A percentile compares a stretch with the other conserved stretches of the same genome.
Evolutionary conservation across 2,888 invertebrate species (phyloP).

Genomic region (Apoderus coryli): DNA sequence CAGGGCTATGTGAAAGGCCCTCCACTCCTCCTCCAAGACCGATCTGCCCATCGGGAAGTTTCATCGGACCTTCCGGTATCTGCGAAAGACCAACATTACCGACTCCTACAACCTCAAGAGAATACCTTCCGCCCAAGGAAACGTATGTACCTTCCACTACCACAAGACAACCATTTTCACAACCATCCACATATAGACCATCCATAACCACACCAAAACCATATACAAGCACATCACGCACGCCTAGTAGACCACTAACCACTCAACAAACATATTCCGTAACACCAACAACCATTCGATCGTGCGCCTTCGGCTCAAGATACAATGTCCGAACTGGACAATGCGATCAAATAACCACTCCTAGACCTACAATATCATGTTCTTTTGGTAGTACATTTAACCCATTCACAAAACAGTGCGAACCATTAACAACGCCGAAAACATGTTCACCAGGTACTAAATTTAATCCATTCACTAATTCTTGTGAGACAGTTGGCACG

Average conservation of each 20-base stretch:
- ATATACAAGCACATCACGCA: conserved; percentile 15
- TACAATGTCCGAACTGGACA: conserved; percentile 8
- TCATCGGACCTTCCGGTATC: conserved; percentile 9
- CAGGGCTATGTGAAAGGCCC: conserved; percentile 16
- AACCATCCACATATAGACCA: conserved; percentile 16
- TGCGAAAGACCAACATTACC: conserved; percentile 8
- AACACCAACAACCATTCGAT: too few relatives aligned
- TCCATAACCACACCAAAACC: conserved; percentile 14
- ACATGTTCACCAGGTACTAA: conserved; percentile 11
- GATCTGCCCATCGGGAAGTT: conserved; percentile 10
- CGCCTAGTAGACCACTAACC: conserved; percentile 17
- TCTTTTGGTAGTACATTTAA: conserved; percentile 14
- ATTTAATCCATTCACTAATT: conserved; percentile 10
- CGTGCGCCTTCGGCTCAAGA: conserved; percentile 11
- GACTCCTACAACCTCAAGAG: conserved; percentile 15
- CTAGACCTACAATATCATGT: conserved; percentile 12
- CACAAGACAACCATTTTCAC: conserved; percentile 15
- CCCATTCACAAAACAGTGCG: neutral
- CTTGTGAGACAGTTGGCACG: conserved; percentile 18
- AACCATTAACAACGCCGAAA: conserved; percentile 1
- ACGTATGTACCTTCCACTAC: conserved; percentile 21
- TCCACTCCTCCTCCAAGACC: conserved; percentile 12
- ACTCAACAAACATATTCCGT: too few relatives aligned
- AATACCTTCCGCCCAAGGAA: conserved; percentile 20
- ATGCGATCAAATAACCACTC: conserved; percentile 9